phyloP scores from a whole-genome alignment of 2,888 invertebrate species.

The Calliopum simillimum region DNA sequence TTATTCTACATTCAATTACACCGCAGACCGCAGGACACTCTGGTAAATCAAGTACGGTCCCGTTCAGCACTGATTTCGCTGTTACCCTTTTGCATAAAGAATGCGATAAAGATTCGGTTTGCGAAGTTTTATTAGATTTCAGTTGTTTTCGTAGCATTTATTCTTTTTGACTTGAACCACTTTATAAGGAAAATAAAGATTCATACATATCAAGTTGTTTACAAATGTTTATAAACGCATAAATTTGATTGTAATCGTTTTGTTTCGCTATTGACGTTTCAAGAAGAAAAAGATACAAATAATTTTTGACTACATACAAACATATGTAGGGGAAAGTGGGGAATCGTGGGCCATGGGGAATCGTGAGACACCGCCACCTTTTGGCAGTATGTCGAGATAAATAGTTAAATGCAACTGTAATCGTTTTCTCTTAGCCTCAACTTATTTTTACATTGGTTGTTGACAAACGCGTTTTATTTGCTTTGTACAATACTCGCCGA shows the following conservation, averaged over 20 bases:
- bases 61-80: background rate
- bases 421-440: no score
- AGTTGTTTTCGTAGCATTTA: no score
- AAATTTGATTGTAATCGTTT: background rate
- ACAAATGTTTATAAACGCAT: conserved; percentile 11
- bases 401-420: no score
- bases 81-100: background rate
- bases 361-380: no score
- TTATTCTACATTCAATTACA: conserved; percentile 21
- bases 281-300: no score
- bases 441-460: no score
- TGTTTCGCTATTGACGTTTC: background rate
- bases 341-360: no score
- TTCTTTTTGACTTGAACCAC: background rate
- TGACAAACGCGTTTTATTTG: no score
- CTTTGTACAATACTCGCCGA: no score
- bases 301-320: no score
- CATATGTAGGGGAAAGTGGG: no score
- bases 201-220: conserved; percentile 22
- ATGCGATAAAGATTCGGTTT: background rate
- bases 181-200: conserved; percentile 12
- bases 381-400: no score
- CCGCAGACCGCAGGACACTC: conserved; percentile 3
- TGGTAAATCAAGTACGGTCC: background rate
- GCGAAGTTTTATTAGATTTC: conserved; percentile 9